Evolutionary conservation across 1,140 invertebrate species (phyloP), one percentile per base, ranked within the genome.

Genomic region (Lanistes nyassanus): DNA sequence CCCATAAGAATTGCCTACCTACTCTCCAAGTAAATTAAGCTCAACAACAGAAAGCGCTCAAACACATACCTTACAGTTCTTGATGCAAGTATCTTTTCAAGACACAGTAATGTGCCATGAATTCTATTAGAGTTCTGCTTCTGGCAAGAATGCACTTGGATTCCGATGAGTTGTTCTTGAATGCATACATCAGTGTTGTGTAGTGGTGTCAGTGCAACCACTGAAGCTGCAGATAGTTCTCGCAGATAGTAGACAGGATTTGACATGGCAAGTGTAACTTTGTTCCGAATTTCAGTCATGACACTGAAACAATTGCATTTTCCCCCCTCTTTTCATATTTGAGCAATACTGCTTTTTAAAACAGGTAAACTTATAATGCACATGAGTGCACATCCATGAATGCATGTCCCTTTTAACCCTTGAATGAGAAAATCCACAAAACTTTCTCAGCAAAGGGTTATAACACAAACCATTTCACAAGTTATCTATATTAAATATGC

Each of bases 221-320:
- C 72, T 13, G 84, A 78, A 66, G 72, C 68, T 21, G 86, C 84
- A 69, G 85, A 80, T n/a, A 88, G 75, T 13, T 84, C 81, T 34
- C 86, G 76, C 23, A 88, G 75, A 31, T 77, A 81, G 51, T 82
- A 82, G 21, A 88, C 83, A 31, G 84, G 85, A 78, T 81, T 87
- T 1, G 55, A 71, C 29, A 80, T 42, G 36, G 83, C 74, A 23
- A 31, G 36, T 11, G 39, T 36, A 9, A 86, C 69, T 16, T 75
- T 60, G 13, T 77, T 66, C 65, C 56, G 65, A n/a, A 83, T 81
- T 37, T 74, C 47, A 23, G 62, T 66, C 31, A 74, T 23, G 42
- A 78, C 42, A 16, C 79, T 80, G 73, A 11, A 73, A 77, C 6
- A 56, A 71, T 72, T 29, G 16, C 51, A 56, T 70, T 47, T 39